A percentile compares a stretch with the other conserved stretches of the same genome.
Conservation (phyloP, 92 coral and sea anemone genomes). For the Parazoanthus atlanticus region DNA sequence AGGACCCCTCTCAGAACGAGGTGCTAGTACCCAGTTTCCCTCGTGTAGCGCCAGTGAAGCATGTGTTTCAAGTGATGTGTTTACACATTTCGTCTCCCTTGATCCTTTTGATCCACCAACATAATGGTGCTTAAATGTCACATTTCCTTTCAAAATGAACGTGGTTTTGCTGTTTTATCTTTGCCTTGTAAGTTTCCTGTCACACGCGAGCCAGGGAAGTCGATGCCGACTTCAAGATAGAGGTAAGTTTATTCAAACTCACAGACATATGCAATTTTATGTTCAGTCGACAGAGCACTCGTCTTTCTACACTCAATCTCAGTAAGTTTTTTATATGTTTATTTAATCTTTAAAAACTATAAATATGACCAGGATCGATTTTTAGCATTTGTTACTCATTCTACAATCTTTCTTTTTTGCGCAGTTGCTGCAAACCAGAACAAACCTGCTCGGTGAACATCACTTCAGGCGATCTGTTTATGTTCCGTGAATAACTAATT, state of each 20-base stretch:
- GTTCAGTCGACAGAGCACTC: not conserved
- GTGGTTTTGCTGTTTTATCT: slow-evolving; percentile 6
- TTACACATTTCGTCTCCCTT: not conserved
- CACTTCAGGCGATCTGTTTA: not conserved
- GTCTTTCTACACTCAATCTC: not conserved
- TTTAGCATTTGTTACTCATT: not conserved
- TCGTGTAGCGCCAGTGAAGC: not conserved
- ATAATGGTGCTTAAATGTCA: slow-evolving; percentile 6
- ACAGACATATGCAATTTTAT: no score
- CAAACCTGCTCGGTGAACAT: no score
- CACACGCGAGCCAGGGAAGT: not conserved
- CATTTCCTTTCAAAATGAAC: slow-evolving; percentile 14
- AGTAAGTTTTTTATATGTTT: not conserved
- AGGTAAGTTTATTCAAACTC: not conserved
- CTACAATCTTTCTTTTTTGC: not conserved
- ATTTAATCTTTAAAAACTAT: not conserved
- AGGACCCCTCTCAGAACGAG: no score
- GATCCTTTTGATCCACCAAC: slow-evolving; percentile 5
- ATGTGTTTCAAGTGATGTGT: not conserved
- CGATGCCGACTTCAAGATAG: slow-evolving; percentile 12
- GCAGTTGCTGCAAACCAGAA: not conserved
- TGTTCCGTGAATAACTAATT: not conserved
- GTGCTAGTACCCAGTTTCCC: slow-evolving; percentile 5
- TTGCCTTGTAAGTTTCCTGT: slow-evolving; percentile 4
- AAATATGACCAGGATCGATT: not conserved